phyloP scores from a whole-genome alignment of 2,888 invertebrate genomes.

The Drosophila merina region DNA sequence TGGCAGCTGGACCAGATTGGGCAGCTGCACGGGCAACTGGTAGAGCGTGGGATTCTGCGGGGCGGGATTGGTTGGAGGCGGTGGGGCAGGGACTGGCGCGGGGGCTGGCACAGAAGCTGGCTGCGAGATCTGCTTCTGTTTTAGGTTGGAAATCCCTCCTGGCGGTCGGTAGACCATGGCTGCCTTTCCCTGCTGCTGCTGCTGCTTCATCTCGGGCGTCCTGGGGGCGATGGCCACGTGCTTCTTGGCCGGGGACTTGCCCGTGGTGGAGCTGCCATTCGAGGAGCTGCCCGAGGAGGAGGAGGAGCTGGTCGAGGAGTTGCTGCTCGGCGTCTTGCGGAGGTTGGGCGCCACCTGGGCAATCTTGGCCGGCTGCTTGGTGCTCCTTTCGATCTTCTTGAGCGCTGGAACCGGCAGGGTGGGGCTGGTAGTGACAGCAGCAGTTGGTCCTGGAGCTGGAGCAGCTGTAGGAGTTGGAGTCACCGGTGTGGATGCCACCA shows the following conservation, averaged over 20 bases:
- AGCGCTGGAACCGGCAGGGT: constrained; percentile 80
- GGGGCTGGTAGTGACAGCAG: constrained; percentile 21
- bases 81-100: constrained; percentile 32
- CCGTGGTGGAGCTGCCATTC: constrained; percentile 38
- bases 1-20: constrained; percentile 87
- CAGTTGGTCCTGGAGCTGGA: not conserved
- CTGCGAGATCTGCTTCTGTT: constrained; percentile 36
- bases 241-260: constrained; percentile 83
- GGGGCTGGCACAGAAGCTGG: constrained; percentile 24
- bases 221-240: constrained; percentile 84
- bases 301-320: constrained; percentile 66
- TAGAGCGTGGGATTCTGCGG: constrained; percentile 83
- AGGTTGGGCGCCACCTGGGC: constrained; percentile 84
- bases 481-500: constrained; percentile 20
- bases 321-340: constrained; percentile 80
- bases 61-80: constrained; percentile 38
- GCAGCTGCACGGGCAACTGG: constrained; percentile 87
- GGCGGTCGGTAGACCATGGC: constrained; percentile 31
- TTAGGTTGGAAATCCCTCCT: constrained; percentile 27
- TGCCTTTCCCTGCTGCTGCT: constrained; percentile 70
- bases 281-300: constrained; percentile 69
- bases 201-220: constrained; percentile 82
- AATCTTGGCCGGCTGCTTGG: constrained; percentile 82
- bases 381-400: constrained; percentile 84
- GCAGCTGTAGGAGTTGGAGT: not conserved